phyloP scores from a whole-genome alignment of 2,113 vertebrate species.

The Vulpes lagopus region DNA sequence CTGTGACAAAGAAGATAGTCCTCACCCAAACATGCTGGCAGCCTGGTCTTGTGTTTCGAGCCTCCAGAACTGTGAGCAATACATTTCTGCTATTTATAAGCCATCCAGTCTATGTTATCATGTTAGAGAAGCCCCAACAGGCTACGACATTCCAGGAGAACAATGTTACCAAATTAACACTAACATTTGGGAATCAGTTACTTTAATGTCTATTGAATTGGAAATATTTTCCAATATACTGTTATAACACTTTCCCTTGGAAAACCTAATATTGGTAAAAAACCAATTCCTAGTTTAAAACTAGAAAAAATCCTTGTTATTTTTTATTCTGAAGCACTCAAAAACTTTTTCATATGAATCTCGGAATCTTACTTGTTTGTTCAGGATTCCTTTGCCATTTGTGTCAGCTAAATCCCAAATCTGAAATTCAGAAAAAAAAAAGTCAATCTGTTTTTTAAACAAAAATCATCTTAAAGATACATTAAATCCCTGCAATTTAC shows the following conservation, averaged over 20 bases:
- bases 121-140: not conserved
- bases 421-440: conserved; percentile 85
- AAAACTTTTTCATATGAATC: not conserved
- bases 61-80: not conserved
- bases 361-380: conserved; percentile 94
- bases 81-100: conserved; percentile 18
- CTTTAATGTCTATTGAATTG: not conserved
- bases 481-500: conserved; percentile 38
- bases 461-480: conserved; percentile 56
- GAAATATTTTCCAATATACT: conserved; percentile 61
- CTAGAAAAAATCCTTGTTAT: not conserved
- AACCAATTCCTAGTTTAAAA: conserved; percentile 57
- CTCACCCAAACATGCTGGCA: not conserved
- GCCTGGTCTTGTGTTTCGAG: not conserved
- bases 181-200: conserved; percentile 37
- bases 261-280: conserved; percentile 44
- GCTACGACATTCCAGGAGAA: conserved; percentile 10
- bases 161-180: conserved; percentile 49
- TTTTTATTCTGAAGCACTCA: conserved; percentile 57
- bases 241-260: conserved; percentile 23
- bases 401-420: conserved; percentile 99
- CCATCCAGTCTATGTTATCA: not conserved
- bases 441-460: conserved; percentile 63
- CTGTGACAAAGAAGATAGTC: not conserved
- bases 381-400: conserved; percentile 96